Base-by-base conservation (phyloP, 2,113 vertebrate genomes). In the Rhinopomastus cyanomelas region DNA sequence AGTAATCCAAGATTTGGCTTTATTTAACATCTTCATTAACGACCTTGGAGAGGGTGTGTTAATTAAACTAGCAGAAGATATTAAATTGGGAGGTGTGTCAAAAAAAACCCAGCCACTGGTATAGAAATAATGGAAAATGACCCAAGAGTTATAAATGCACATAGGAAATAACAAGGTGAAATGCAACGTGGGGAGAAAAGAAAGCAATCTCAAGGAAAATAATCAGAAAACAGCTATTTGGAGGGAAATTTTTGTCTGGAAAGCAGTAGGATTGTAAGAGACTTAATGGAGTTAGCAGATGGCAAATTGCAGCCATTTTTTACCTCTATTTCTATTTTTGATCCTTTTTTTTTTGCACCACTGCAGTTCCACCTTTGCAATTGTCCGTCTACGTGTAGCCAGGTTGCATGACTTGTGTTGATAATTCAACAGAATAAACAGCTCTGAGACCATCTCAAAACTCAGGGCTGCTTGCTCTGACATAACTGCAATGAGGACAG, bases 1-100 rank as follows among this genome's bases (percentile, higher is more conserved):
- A 88, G 57, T 61, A 88, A 86, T 86, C 55, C 83, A 88, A 87
- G 83, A 66, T 88, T 94, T 95, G 88, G 55, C 51, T 90, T 86
- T 91, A 86, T 94, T 92, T 94, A 91, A 95, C 88, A 44, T 86
- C 92, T 96, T 96, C 91, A 95, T 97, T 97, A 96, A 96, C 2
- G 42, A 96, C 83, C 94, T 96, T 92, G 96, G 91, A 96, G 56
- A 95, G 51, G 90, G 84, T 89, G 90, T 91, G 91, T 96, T 97
- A 97, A 97, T 97, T 96, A 97, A 96, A 95, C 94, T 91, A 96
- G 90, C 81, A 94, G 94, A 96, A 93, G 93, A 93, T 92, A 96
- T 80, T 96, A 95, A 96, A 96, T 44, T 94, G 86, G 74, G 91
- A 94, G 90, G 94, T 95, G 91, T 96, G 94, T 97, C 92, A 92